phyloP scores from a whole-genome alignment of 2,113 vertebrate genomes.

The Glaucomys volans region DNA sequence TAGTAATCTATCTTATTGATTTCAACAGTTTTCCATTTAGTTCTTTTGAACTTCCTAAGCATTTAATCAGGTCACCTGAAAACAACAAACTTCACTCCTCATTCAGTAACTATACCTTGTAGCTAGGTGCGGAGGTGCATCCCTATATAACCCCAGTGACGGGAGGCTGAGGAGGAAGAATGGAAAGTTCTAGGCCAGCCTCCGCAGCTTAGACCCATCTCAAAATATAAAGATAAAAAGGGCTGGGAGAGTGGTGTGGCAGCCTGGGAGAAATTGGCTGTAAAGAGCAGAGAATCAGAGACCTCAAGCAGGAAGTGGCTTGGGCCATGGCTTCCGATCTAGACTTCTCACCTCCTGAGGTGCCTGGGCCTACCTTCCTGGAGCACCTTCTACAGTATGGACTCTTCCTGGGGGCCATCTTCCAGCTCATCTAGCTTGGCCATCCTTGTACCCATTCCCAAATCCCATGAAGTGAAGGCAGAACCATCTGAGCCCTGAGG shows the following conservation, averaged over 20 bases:
- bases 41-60: constrained; percentile 18
- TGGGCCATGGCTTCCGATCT: too few species aligned
- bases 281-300: too few species aligned
- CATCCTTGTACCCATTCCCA: too few species aligned
- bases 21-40: constrained; percentile 1
- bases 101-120: background rate
- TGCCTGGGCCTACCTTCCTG: too few species aligned
- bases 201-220: background rate
- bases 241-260: background rate
- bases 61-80: background rate
- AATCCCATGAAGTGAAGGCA: constrained; percentile 79
- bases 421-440: too few species aligned
- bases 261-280: too few species aligned
- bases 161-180: background rate
- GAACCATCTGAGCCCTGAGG: constrained; percentile 89
- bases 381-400: too few species aligned
- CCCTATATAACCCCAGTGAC: background rate
- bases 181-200: background rate
- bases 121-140: background rate
- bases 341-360: too few species aligned
- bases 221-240: background rate
- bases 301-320: too few species aligned
- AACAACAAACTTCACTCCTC: background rate
- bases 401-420: too few species aligned
- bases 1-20: background rate